Evolutionary conservation across 2,797 vertebrate genomes (phyloP), one percentile per base, ranked within the genome.

Genomic region (Oreochromis grahami): DNA sequence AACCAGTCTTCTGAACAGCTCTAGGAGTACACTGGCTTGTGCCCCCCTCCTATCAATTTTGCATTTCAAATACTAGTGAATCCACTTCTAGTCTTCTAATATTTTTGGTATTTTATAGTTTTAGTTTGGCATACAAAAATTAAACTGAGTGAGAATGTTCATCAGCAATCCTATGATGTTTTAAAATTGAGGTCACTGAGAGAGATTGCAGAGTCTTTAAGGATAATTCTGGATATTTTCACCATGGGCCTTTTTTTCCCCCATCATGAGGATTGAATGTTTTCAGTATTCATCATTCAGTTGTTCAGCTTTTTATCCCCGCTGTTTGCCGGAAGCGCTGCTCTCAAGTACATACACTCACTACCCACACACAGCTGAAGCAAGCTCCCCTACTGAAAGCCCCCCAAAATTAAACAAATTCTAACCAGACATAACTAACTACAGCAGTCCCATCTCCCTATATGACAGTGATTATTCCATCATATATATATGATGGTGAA

Each of bases 311-410:
- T 85, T 88, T 76, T 21, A 85, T 83, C 77, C 34, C 56, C 79
- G 76, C 85, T 52, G 50, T 87, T 76, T 76, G 32, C 81, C 19
- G 26, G 38, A 83, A 78, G 76, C 26, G 0, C 50, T 38, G 51
- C 29, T 81, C 83, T 82, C 80, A 82, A 83, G 86, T 17, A 78
- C 68, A 81, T 34, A n/a, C 41, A 43, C 77, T 52, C 60, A 56
- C 56, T 81, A 51, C 87, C 85, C 87, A 85, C 85, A 78, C 80
- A 81, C 21, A 87, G 60, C 72, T 48, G 29, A 81, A 76, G 41
- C 83, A 83, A 41, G 19, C 84, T 90, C 76, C 38, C 74, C 68
- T 72, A 32, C 72, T 34, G 60, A 84, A 84, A 83, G 45, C 72
- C 41, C 34, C 26, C 84, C 84, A 60, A 50, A 51, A 77, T 41